These are phyloP conservation scores for Nematolebias whitei DNA, from an alignment of 2,113 vertebrate genomes.

Conservation along the genomic window DNA sequence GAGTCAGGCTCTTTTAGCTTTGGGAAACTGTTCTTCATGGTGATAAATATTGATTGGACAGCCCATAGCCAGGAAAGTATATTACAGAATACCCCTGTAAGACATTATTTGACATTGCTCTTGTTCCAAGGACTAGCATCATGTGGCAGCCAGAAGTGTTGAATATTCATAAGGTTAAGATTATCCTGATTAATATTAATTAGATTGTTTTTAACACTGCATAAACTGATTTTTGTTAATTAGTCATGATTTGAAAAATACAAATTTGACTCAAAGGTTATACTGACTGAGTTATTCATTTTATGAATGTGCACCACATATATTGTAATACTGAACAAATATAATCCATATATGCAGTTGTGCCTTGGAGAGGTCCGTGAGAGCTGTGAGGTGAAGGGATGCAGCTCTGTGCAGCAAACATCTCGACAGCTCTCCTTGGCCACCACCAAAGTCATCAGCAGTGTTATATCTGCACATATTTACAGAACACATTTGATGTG, in stretches of 20 bases:
- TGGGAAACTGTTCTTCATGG: conserved; percentile 59
- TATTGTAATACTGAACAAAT: no score
- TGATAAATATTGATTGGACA: conserved; percentile 76
- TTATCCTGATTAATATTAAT: conserved; percentile 40
- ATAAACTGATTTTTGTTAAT: neutral
- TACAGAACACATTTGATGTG: conserved; percentile 71
- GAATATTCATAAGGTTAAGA: conserved; percentile 62
- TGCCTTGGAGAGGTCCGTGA: conserved; percentile 50
- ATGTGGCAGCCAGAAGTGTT: conserved; percentile 49
- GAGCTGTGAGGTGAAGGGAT: conserved; percentile 50
- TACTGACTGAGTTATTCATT: neutral
- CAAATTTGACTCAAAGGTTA: neutral
- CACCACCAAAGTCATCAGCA: conserved; percentile 65
- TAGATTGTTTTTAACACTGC: neutral
- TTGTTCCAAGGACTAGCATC: conserved; percentile 61
- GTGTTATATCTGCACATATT: conserved; percentile 55
- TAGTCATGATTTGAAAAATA: neutral
- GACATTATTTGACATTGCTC: conserved; percentile 68
- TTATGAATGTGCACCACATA: no score
- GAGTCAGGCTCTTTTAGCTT: conserved; percentile 56
- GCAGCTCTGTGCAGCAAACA: conserved; percentile 50
- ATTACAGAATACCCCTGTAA: conserved; percentile 51
- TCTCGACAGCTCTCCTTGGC: conserved; percentile 67
- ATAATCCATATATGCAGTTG: no score
- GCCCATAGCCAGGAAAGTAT: conserved; percentile 57